Percentiles rank a stretch among this genome's conserved stretches.
These are phyloP conservation scores for Plotosus lineatus DNA, from an alignment of 2,113 vertebrate species.

Conservation along the genomic window DNA sequence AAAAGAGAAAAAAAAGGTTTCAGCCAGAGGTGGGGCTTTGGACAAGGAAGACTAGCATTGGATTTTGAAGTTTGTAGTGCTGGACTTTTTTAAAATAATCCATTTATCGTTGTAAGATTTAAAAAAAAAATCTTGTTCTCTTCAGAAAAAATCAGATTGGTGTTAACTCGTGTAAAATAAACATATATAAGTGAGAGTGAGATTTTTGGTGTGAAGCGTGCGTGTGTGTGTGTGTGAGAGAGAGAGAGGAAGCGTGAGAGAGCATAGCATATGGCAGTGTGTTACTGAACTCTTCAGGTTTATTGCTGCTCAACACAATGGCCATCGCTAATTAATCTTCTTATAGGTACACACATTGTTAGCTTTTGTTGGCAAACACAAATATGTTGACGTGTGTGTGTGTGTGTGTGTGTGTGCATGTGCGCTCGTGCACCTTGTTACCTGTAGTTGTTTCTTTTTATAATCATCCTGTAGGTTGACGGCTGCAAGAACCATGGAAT, in stretches of 20 bases:
- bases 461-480: slow-evolving; percentile 31
- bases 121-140: too few relatives aligned
- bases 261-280: background rate
- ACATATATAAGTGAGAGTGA: background rate
- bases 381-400: background rate
- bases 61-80: too few relatives aligned
- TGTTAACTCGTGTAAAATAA: background rate
- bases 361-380: background rate
- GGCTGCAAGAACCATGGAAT: slow-evolving; percentile 83
- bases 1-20: too few relatives aligned
- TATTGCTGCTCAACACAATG: too few relatives aligned
- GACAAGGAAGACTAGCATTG: too few relatives aligned
- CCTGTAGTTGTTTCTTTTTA: background rate
- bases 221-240: too few relatives aligned
- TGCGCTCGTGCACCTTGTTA: background rate
- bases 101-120: too few relatives aligned
- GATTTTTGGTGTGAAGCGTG: slow-evolving; percentile 5
- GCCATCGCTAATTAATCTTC: background rate
- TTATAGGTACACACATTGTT: background rate
- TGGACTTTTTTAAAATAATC: too few relatives aligned
- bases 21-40: too few relatives aligned
- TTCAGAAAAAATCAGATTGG: slow-evolving; percentile 24
- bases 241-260: background rate
- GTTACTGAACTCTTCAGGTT: background rate
- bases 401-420: background rate